Percentiles rank a stretch among this genome's conserved stretches.
These are phyloP conservation scores for Platyura marginata DNA, from an alignment of 1,140 invertebrate genomes.

Conservation along the genomic window DNA sequence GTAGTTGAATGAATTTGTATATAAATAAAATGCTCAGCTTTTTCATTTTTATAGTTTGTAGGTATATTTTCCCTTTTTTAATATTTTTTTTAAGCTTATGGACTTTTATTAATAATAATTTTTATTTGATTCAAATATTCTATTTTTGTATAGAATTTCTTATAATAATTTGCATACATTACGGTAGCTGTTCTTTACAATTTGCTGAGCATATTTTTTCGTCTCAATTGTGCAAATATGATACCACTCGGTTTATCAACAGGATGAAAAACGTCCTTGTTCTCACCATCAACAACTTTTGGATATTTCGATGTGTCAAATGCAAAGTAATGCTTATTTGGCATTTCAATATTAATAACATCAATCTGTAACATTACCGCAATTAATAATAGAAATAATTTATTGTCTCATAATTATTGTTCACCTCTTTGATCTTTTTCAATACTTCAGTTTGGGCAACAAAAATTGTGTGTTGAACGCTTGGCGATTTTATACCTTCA, in stretches of 20 bases:
- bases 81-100: too few species aligned
- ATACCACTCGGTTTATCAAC: slow-evolving; percentile 57
- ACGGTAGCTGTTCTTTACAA: neutral
- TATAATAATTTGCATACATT: too few species aligned
- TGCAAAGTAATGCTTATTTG: slow-evolving; percentile 59
- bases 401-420: slow-evolving; percentile 5
- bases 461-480: slow-evolving; percentile 58
- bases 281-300: slow-evolving; percentile 34
- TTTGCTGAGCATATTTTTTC: slow-evolving; percentile 9
- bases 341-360: slow-evolving; percentile 52
- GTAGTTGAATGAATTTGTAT: too few species aligned
- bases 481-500: slow-evolving; percentile 46
- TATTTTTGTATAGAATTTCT: too few species aligned
- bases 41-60: too few species aligned
- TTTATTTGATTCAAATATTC: too few species aligned
- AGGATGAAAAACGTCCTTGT: slow-evolving; percentile 51
- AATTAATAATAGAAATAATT: slow-evolving; percentile 6
- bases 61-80: too few species aligned
- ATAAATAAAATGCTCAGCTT: too few species aligned
- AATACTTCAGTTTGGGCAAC: slow-evolving; percentile 42
- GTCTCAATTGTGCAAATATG: slow-evolving; percentile 44
- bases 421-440: slow-evolving; percentile 39
- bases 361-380: slow-evolving; percentile 31
- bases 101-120: too few species aligned
- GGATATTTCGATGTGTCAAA: slow-evolving; percentile 52